phyloP scores from a whole-genome alignment of 2,888 invertebrate genomes.

The Xanthostigma xanthostigma region DNA sequence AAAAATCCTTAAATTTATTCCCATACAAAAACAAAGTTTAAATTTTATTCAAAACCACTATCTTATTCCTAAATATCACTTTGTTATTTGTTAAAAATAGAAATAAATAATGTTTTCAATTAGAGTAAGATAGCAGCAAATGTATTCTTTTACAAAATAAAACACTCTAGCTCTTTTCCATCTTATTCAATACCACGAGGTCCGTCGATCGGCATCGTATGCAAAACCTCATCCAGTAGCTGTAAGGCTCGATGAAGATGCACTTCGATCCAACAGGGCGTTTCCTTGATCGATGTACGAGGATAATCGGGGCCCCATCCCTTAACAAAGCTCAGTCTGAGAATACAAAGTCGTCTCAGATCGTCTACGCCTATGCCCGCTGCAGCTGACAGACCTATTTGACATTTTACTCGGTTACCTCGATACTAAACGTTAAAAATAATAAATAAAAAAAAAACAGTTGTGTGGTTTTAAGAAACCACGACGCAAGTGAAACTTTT shows the following conservation, averaged over 20 bases:
- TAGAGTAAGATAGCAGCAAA: too few relatives aligned
- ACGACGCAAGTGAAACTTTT: too few relatives aligned
- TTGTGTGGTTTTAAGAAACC: too few relatives aligned
- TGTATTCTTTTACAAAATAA: too few relatives aligned
- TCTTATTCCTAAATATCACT: too few relatives aligned
- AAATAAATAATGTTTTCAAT: too few relatives aligned
- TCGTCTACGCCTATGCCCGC: slow-evolving; percentile 98
- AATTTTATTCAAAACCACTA: too few relatives aligned
- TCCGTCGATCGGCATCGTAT: slow-evolving; percentile 92
- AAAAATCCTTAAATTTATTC: too few relatives aligned
- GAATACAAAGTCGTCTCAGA: slow-evolving; percentile 85
- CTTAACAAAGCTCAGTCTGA: slow-evolving; percentile 97
- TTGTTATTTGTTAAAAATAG: too few relatives aligned
- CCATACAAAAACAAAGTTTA: too few relatives aligned
- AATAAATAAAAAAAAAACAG: background rate
- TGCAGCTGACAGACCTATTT: slow-evolving; percentile 71
- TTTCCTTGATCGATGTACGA: slow-evolving; percentile 92
- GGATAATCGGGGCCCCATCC: slow-evolving; percentile 99
- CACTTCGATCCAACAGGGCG: slow-evolving; percentile 94
- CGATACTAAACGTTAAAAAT: background rate
- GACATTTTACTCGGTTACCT: background rate
- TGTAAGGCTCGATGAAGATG: slow-evolving; percentile 92
- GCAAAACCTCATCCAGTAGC: slow-evolving; percentile 89
- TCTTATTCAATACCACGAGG: slow-evolving; percentile 52
- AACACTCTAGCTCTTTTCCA: too few relatives aligned